Percentiles rank a stretch among this genome's conserved stretches.
Evolutionary conservation across 2,113 vertebrate genomes (phyloP).

Genomic region (Ranitomeya imitator): DNA sequence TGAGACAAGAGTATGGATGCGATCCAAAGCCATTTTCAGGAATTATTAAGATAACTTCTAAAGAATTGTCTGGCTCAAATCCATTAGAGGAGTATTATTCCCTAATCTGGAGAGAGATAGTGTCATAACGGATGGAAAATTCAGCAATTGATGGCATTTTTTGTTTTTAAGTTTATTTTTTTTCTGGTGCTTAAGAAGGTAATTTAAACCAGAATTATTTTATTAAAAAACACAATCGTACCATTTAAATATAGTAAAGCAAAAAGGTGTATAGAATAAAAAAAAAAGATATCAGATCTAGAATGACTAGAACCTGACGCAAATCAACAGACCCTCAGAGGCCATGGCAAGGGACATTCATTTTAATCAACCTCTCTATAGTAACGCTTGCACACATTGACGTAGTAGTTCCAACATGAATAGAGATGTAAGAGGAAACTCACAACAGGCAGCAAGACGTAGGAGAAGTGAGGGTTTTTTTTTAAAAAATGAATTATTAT

Average conservation of each 20-base stretch:
- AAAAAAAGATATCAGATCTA: too few relatives aligned
- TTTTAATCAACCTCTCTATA: neutral
- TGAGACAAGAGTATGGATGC: conserved; percentile 31
- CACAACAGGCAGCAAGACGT: too few relatives aligned
- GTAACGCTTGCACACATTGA: too few relatives aligned
- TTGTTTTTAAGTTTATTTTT: conserved; percentile 4
- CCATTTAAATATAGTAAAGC: neutral
- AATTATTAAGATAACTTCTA: conserved; percentile 35
- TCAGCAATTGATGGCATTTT: neutral
- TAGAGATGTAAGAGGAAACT: too few relatives aligned
- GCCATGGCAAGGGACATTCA: neutral
- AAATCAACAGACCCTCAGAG: too few relatives aligned
- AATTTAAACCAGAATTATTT: conserved; percentile 12
- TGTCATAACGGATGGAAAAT: conserved; percentile 13
- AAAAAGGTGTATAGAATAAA: neutral
- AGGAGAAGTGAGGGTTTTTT: too few relatives aligned
- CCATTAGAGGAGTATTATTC: conserved; percentile 30
- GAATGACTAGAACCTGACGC: too few relatives aligned
- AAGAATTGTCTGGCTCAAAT: conserved; percentile 38
- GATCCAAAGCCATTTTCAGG: conserved; percentile 41
- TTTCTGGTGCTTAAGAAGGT: neutral
- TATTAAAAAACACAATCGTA: neutral
- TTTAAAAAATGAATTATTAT: too few relatives aligned
- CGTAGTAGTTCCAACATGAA: neutral
- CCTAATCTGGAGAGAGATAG: conserved; percentile 22